Evolutionary conservation across 2,888 invertebrate species (phyloP), one percentile per base, ranked within the genome.

Genomic region (Chydorus sphaericus): DNA sequence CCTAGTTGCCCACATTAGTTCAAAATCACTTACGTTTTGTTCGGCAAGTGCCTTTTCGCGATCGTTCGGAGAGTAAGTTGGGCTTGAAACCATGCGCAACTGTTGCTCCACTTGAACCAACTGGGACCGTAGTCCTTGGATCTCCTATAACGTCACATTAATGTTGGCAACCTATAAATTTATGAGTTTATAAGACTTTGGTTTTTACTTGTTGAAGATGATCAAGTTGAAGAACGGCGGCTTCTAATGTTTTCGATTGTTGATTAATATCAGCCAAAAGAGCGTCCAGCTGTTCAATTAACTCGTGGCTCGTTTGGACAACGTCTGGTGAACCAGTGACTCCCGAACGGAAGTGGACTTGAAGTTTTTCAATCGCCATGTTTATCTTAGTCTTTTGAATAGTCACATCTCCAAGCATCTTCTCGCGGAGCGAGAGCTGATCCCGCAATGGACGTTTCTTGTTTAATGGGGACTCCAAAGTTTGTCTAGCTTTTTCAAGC

Each of bases 351-450:
- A 91, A 90, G 73, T 92, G 91, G 57, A 91, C 86, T 77, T 88
- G 85, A 62, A 92, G 77, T 71, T 92, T 92, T 71, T 92, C 91
- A 64, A 90, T 82, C 56, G 91, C 85, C 66, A 92, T 79, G 39
- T 82, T 78, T 63, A 92, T 83, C 72, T 91, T 91, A 2, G 88
- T 88, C 69, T 86, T 86, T 70, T 92, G 91, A 62, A 88, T 87
- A 60, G 86, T 80, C 57, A 88, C 81, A 67, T 92, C 91, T 62
- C 85, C 84, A 59, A 87, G 73, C 68, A 87, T 81, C 71, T 91
- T 91, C 68, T 92, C 91, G 63, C 89, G 78, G 50, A 84, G 73
- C 26, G 83, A 85, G 63, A 90, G 79, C 67, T 91, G 87, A 71
- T 92, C 91, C 60, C 90, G 76, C 59, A 92, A 73, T 1, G 91